These are phyloP conservation scores for Dynastes hyllus DNA, from an alignment of 2,888 invertebrate genomes.

Conservation along the genomic window DNA sequence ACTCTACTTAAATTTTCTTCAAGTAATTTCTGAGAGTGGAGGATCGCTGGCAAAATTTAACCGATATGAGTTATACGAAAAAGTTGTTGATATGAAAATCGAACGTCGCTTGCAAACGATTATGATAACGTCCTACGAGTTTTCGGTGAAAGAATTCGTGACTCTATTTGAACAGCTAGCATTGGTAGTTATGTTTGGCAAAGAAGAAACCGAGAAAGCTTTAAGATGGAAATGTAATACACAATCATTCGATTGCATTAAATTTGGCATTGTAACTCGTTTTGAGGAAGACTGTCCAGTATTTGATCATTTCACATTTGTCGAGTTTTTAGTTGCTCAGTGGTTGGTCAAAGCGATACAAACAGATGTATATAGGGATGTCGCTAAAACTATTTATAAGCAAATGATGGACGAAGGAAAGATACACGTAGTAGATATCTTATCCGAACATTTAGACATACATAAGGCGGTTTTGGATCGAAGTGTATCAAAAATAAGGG, in stretches of 20 bases:
- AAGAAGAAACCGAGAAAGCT: neutral
- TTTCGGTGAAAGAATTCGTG: neutral
- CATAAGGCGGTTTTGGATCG: neutral
- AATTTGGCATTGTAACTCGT: neutral
- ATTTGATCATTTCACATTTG: neutral
- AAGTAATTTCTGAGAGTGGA: neutral
- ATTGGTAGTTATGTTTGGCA: neutral
- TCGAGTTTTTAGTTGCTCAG: neutral
- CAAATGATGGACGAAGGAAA: neutral
- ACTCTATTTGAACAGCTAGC: neutral
- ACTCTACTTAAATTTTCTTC: neutral
- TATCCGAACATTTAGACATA: neutral
- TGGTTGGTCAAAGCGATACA: neutral
- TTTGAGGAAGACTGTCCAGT: neutral
- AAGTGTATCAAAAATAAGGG: neutral
- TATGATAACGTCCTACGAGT: neutral
- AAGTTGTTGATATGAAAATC: neutral
- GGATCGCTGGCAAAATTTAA: neutral
- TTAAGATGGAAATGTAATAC: neutral
- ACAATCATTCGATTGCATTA: neutral
- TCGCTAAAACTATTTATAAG: neutral
- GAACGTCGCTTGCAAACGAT: neutral
- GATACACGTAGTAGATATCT: neutral
- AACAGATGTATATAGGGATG: neutral
- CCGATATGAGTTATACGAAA: neutral